Percentiles rank a stretch among this genome's conserved stretches.
phyloP scores from a whole-genome alignment of 2,797 vertebrate species.

The Odontamblyopus rebecca region DNA sequence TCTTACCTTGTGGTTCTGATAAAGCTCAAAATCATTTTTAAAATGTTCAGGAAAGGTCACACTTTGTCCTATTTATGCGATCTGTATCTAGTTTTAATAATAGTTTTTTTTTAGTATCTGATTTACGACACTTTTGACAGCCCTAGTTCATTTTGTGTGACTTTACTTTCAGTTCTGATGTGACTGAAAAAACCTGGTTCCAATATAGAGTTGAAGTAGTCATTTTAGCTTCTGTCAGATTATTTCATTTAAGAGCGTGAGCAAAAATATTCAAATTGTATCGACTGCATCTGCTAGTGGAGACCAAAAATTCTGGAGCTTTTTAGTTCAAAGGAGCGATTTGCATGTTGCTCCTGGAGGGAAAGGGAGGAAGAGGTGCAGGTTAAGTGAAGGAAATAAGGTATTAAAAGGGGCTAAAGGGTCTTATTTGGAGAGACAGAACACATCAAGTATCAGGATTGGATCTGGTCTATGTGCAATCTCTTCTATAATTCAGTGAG shows the following conservation, averaged over 20 bases:
- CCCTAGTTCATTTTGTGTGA: not conserved
- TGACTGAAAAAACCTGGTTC: not conserved
- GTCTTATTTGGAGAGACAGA: constrained; percentile 42
- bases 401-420: constrained; percentile 52
- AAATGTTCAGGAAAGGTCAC: too few species aligned
- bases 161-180: not conserved
- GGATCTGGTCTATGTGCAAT: constrained; percentile 49
- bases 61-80: too few species aligned
- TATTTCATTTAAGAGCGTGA: constrained; percentile 4
- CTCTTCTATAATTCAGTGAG: constrained; percentile 29
- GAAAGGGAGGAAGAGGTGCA: constrained; percentile 34
- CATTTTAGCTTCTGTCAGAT: constrained; percentile 16
- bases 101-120: too few species aligned
- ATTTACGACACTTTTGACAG: too few species aligned
- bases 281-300: constrained; percentile 14
- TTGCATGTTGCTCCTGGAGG: constrained; percentile 36
- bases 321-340: constrained; percentile 50
- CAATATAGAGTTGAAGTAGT: not conserved
- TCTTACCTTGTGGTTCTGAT: too few species aligned
- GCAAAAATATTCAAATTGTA: constrained; percentile 6
- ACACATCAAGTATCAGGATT: constrained; percentile 46
- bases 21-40: too few species aligned
- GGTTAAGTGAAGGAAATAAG: constrained; percentile 50
- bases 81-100: too few species aligned
- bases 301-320: constrained; percentile 38